A percentile compares a stretch with the other conserved stretches of the same genome.
phyloP scores from a whole-genome alignment of 2,797 vertebrate genomes.

The Bryconaethiops microstoma region DNA sequence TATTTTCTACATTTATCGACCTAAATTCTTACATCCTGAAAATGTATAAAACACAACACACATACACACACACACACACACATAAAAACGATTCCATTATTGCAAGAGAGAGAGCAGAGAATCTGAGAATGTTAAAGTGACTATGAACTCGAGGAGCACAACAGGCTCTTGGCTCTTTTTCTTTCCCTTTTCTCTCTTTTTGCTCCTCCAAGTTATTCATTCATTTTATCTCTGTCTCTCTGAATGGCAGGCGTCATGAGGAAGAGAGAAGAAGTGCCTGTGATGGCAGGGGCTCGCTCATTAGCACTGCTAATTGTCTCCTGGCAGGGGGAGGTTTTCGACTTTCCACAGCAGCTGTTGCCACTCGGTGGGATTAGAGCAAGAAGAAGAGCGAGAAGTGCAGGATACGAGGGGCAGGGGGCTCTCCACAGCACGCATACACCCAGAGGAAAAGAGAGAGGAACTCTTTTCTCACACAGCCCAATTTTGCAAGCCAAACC shows the following conservation, averaged over 20 bases:
- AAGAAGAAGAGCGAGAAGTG: constrained; percentile 37
- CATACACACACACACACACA: no score
- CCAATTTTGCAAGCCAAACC: background rate
- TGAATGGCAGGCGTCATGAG: constrained; percentile 6
- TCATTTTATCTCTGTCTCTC: constrained; percentile 10
- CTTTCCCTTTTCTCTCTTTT: background rate
- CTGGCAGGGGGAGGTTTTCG: constrained; percentile 48
- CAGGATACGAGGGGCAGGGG: constrained; percentile 18
- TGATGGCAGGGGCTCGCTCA: constrained; percentile 55
- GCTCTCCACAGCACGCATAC: background rate
- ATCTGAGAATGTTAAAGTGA: background rate
- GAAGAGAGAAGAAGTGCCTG: constrained; percentile 4
- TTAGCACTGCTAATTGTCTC: constrained; percentile 61
- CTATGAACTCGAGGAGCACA: constrained; percentile 2
- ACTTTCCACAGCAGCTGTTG: constrained; percentile 52
- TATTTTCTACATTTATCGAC: no score
- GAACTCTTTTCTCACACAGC: background rate
- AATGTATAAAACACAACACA: no score
- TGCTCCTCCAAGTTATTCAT: background rate
- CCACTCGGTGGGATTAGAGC: constrained; percentile 43
- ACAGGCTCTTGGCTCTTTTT: background rate
- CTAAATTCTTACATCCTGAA: no score
- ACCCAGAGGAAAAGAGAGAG: background rate
- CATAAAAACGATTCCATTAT: no score
- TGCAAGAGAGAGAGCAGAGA: background rate